Evolutionary conservation across 2,888 invertebrate species (phyloP).

Genomic region (Synergus japonicus): DNA sequence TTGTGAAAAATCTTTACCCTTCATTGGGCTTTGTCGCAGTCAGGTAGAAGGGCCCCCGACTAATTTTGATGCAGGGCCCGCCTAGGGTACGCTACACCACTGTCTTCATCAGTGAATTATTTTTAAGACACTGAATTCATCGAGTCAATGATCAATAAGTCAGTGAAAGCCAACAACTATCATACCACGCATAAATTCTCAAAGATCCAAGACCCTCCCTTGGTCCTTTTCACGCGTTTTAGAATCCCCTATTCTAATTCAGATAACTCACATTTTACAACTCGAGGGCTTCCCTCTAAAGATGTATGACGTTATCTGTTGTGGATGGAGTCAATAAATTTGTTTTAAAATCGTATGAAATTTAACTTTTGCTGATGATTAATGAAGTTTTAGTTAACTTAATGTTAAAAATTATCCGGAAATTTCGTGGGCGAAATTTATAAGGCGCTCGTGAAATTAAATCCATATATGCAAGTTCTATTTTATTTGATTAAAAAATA

Average conservation of each 20-base stretch:
- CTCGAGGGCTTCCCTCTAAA: background rate
- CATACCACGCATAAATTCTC: background rate
- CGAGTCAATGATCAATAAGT: conserved; percentile 6
- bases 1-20: too few species aligned
- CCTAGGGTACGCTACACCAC: too few species aligned
- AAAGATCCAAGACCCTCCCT: background rate
- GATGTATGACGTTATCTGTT: background rate
- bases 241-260: conserved; percentile 13
- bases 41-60: too few species aligned
- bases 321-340: background rate
- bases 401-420: background rate
- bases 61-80: too few species aligned
- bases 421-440: too few species aligned
- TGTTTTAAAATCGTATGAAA: background rate
- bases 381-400: background rate
- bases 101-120: background rate
- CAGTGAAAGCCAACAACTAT: conserved; percentile 2
- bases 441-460: too few species aligned
- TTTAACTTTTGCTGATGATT: background rate
- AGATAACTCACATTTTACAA: conserved; percentile 3
- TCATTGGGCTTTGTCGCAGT: too few species aligned
- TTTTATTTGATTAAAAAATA: too few species aligned
- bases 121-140: background rate
- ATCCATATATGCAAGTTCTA: too few species aligned
- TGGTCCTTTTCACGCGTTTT: background rate